Conservation (phyloP, 2,113 vertebrate species). For the Sula dactylatra region DNA sequence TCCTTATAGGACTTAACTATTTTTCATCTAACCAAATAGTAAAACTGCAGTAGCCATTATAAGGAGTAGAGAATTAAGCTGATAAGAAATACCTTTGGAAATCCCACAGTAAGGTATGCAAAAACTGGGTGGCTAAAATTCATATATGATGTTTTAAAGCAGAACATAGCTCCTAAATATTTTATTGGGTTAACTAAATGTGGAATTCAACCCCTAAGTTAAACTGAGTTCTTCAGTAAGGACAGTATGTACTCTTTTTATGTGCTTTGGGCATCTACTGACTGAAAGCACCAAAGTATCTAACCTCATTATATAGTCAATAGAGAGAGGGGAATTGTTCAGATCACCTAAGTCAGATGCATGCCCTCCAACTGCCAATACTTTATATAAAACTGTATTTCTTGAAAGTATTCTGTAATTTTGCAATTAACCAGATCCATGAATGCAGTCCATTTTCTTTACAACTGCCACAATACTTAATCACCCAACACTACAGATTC, state of each 20-base stretch:
- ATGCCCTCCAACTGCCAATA: neutral
- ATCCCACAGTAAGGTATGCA: neutral
- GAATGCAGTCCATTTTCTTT: neutral
- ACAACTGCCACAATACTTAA: neutral
- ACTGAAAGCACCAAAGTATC: neutral
- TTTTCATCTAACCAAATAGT: neutral
- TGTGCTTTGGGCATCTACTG: neutral
- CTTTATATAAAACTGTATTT: neutral
- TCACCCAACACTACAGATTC: neutral
- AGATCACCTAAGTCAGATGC: neutral
- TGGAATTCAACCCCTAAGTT: neutral
- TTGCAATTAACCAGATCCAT: neutral
- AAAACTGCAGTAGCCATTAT: neutral
- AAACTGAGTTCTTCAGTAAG: neutral
- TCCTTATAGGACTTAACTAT: neutral
- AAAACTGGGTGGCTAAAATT: neutral
- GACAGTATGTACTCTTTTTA: neutral
- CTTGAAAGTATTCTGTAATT: neutral
- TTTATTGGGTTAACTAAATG: neutral
- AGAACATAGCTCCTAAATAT: neutral
- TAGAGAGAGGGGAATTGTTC: neutral
- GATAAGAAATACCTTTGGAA: neutral
- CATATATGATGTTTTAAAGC: neutral
- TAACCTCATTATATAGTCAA: neutral
- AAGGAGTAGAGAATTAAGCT: neutral